Evolutionary conservation across 2,113 vertebrate genomes (phyloP), one percentile per base, ranked within the genome.

Genomic region (Erythrocebus patas): DNA sequence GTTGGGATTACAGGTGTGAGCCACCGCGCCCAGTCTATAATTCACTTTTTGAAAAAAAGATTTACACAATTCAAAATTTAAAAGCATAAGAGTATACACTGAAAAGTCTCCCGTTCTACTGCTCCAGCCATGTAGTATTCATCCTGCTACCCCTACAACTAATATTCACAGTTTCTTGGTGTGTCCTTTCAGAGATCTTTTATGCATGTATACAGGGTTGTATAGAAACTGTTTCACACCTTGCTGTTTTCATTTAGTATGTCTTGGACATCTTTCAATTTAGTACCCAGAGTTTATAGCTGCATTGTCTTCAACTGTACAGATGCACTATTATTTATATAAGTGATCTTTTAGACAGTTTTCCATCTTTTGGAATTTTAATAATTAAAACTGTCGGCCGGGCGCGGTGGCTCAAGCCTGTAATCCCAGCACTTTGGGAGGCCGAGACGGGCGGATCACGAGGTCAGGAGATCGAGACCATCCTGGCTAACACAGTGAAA

Each of bases 341-440:
- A 48, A 76, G 23, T 20, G 27, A 59, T 45, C 57, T 64, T 57
- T 89, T 30, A 52, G 45, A 81, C 48, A 9, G 52, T 75, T 95
- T 82, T 64, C 43, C 70, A 25, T 68, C 76, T 96, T 91, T n/a
- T n/a, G 73, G 87, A 94, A 94, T 96, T 80, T 52, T 75, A 82
- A 75, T 93, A 61, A 92, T 35, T 61, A 92, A 87, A 90, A 94
- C 48, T 55, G 52, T 66, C 22, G n/a, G n/a, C n/a, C n/a, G n/a
- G n/a, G n/a, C n/a, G n/a, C n/a, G n/a, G n/a, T n/a, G n/a, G n/a
- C n/a, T n/a, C n/a, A n/a, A n/a, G n/a, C n/a, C n/a, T n/a, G n/a
- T n/a, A n/a, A n/a, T n/a, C n/a, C n/a, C n/a, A n/a, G n/a, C n/a
- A n/a, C n/a, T n/a, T n/a, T n/a, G n/a, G n/a, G n/a, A n/a, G n/a